These are phyloP conservation scores for Pseudomyrmex concolor DNA, from an alignment of 1,140 invertebrate species.

Conservation along the genomic window DNA sequence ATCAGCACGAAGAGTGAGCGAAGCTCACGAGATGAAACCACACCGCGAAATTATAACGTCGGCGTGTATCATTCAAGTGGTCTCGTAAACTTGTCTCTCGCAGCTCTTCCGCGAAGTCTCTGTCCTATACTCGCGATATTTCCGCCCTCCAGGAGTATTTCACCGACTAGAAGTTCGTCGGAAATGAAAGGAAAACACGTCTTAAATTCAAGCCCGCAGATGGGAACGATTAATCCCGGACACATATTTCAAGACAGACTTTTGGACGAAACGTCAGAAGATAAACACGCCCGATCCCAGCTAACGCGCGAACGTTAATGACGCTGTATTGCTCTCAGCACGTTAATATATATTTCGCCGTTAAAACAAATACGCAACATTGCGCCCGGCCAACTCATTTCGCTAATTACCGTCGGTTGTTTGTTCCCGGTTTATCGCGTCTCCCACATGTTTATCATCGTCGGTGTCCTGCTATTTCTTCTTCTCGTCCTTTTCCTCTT, in stretches of 20 bases:
- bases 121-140: background rate
- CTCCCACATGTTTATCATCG: background rate
- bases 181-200: constrained; percentile 13
- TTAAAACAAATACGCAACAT: background rate
- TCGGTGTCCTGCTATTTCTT: background rate
- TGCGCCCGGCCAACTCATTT: background rate
- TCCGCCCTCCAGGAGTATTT: background rate
- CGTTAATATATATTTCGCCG: background rate
- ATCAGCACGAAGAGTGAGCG: background rate
- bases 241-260: constrained; percentile 22
- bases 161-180: background rate
- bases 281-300: constrained; percentile 4
- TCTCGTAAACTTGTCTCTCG: constrained; percentile 5
- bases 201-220: background rate
- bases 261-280: background rate
- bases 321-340: constrained; percentile 7
- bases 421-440: constrained; percentile 26
- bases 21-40: background rate
- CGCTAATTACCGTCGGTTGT: constrained; percentile 23
- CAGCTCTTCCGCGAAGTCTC: background rate
- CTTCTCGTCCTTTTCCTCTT: background rate
- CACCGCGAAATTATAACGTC: background rate
- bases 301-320: constrained; percentile 16
- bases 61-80: background rate
- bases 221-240: background rate